Evolutionary conservation across 1,140 invertebrate genomes (phyloP).

Genomic region (Choristoneura fumiferana): DNA sequence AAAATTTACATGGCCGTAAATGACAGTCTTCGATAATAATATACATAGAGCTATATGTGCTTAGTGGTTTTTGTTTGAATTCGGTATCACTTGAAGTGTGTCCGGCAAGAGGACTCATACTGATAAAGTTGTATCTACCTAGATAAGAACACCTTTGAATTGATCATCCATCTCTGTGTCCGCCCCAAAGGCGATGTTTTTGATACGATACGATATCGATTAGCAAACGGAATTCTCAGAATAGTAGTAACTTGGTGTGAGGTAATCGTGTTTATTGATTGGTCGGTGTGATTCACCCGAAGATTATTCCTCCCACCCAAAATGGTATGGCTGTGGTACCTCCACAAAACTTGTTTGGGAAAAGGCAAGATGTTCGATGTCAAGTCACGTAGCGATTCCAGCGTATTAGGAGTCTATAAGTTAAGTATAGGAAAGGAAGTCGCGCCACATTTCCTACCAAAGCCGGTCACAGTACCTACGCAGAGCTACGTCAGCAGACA

Average conservation of each 20-base stretch:
- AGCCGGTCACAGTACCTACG: not conserved
- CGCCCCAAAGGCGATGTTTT: too few species aligned
- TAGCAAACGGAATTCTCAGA: too few species aligned
- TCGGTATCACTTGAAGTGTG: too few species aligned
- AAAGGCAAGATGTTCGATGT: slow-evolving; percentile 1
- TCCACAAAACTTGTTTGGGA: not conserved
- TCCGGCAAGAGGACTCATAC: too few species aligned
- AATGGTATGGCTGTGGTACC: slow-evolving; percentile 6
- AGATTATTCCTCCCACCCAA: slow-evolving; percentile 5
- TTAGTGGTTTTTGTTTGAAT: too few species aligned
- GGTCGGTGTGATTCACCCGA: slow-evolving; percentile 1
- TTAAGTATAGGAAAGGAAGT: not conserved
- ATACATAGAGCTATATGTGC: too few species aligned
- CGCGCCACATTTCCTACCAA: not conserved
- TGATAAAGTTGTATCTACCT: too few species aligned
- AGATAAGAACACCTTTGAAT: too few species aligned
- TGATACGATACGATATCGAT: too few species aligned
- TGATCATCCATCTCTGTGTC: too few species aligned
- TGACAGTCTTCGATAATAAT: too few species aligned
- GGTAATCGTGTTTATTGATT: not conserved
- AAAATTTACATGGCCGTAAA: not conserved
- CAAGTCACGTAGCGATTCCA: not conserved
- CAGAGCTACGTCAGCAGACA: not conserved
- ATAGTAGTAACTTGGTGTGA: too few species aligned
- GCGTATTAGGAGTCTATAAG: not conserved